A percentile compares a stretch with the other conserved stretches of the same genome.
Evolutionary conservation across 1,140 invertebrate species (phyloP).

Genomic region (Penaeus japonicus): DNA sequence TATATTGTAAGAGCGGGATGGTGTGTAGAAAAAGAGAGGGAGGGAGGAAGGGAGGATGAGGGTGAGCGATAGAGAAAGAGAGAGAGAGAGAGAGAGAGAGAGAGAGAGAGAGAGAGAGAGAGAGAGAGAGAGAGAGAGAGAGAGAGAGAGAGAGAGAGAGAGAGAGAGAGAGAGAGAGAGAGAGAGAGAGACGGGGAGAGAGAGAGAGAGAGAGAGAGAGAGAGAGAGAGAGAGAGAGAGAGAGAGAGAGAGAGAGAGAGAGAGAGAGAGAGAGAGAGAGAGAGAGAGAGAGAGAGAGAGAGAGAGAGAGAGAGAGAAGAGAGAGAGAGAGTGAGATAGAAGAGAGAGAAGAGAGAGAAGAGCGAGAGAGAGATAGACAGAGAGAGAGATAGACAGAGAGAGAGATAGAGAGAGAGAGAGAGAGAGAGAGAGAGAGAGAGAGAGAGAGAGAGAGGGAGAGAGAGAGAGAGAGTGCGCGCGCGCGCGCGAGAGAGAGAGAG

Average conservation of each 20-base stretch:
- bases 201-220: not conserved
- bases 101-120: not conserved
- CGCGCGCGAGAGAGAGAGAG: too few species aligned
- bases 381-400: too few species aligned
- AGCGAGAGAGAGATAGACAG: too few species aligned
- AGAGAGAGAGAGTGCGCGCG: too few species aligned
- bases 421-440: too few species aligned
- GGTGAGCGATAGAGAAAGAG: not conserved
- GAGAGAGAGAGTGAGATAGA: not conserved
- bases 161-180: not conserved
- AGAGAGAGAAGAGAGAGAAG: too few species aligned
- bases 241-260: not conserved
- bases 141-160: not conserved
- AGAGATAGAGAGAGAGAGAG: too few species aligned
- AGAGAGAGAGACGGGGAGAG: not conserved
- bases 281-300: not conserved
- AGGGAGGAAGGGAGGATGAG: not conserved
- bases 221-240: not conserved
- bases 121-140: slow-evolving; percentile 15
- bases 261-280: not conserved
- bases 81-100: not conserved
- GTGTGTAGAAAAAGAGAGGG: not conserved
- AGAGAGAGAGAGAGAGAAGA: not conserved
- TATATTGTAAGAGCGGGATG: too few species aligned
- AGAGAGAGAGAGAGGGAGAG: too few species aligned